Conservation (phyloP, 2,113 vertebrate genomes). For the Thermophis baileyi region DNA sequence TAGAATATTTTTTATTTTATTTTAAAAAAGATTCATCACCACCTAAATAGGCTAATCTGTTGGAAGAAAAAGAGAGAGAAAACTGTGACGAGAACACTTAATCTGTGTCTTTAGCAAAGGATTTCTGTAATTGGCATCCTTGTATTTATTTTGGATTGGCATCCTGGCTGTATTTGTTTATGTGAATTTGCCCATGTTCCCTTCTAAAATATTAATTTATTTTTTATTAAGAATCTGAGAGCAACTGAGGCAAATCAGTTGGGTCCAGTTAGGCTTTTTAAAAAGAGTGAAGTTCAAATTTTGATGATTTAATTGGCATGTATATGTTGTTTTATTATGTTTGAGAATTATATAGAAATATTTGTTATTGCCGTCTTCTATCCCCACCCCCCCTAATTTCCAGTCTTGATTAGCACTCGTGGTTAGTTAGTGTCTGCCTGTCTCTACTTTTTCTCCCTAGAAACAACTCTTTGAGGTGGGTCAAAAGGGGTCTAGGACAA, state of each 20-base stretch:
- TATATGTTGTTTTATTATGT: background rate
- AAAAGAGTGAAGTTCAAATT: background rate
- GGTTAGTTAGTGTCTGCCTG: background rate
- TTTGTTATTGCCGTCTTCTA: background rate
- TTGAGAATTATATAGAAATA: background rate
- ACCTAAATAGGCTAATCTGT: background rate
- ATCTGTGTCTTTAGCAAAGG: slow-evolving; percentile 11
- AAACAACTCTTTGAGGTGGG: background rate
- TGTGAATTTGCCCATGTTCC: background rate
- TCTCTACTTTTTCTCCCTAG: background rate
- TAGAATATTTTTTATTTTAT: background rate
- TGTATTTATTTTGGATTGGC: background rate
- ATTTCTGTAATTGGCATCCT: background rate
- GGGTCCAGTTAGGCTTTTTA: background rate
- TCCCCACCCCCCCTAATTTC: background rate
- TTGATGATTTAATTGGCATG: background rate
- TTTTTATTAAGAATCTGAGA: background rate
- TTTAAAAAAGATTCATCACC: background rate
- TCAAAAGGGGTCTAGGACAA: background rate
- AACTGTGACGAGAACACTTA: background rate
- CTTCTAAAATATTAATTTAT: background rate
- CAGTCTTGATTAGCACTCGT: background rate
- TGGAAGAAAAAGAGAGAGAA: background rate
- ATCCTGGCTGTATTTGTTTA: background rate
- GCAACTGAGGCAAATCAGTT: background rate